Conservation (phyloP, 2,888 invertebrate genomes). For the Hypselothyrea guttata region DNA sequence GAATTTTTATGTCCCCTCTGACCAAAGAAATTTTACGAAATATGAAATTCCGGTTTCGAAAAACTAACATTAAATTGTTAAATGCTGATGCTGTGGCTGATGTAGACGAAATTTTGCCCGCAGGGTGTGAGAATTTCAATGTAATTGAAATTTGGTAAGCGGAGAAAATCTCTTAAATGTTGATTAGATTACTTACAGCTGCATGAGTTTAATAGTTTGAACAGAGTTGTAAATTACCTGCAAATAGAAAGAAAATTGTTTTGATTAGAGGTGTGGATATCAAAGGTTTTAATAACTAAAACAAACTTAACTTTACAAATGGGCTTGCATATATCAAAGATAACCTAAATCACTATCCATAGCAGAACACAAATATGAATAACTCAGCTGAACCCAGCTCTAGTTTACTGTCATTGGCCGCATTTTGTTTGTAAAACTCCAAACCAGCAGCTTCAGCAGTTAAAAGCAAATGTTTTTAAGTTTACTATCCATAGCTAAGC, state of each 20-base stretch:
- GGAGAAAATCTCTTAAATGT: constrained; percentile 25
- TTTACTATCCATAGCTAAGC: too few species aligned
- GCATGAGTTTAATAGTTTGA: constrained; percentile 48
- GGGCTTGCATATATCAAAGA: too few species aligned
- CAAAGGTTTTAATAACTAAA: neutral
- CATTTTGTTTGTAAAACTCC: too few species aligned
- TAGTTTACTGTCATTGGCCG: too few species aligned
- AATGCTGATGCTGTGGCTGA: constrained; percentile 17
- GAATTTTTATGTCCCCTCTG: constrained; percentile 35
- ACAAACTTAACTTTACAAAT: too few species aligned
- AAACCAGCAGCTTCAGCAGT: too few species aligned
- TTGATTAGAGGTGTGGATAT: constrained; percentile 27
- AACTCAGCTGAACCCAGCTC: neutral
- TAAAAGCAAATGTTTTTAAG: too few species aligned
- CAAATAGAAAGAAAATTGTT: constrained; percentile 44
- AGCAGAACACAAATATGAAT: neutral
- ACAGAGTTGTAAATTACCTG: constrained; percentile 67
- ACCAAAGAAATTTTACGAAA: constrained; percentile 20
- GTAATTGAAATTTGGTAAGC: constrained; percentile 32
- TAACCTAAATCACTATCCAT: too few species aligned
- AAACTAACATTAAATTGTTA: constrained; percentile 21
- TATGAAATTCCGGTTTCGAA: constrained; percentile 61
- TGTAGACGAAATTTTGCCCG: neutral
- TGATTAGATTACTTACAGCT: constrained; percentile 75
- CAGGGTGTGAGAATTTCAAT: constrained; percentile 27